These are phyloP conservation scores for Andrena dorsata DNA, from an alignment of 2,888 invertebrate species.

Conservation along the genomic window DNA sequence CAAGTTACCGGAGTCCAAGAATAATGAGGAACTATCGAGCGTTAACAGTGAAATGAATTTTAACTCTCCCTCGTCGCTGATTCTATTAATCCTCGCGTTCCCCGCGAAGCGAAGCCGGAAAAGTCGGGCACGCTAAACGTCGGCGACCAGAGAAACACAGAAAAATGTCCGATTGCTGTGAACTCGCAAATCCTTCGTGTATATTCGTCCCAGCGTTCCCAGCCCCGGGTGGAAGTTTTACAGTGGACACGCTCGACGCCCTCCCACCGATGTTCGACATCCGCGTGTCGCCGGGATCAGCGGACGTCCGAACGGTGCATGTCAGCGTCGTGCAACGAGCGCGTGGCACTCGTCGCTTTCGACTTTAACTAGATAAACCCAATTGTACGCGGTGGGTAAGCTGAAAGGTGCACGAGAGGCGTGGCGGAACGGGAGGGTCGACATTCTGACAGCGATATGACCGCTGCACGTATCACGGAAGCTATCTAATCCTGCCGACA, in stretches of 20 bases:
- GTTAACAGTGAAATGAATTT: too few species aligned
- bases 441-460: constrained; percentile 68
- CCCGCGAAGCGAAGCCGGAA: too few species aligned
- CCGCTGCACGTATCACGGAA: constrained; percentile 57
- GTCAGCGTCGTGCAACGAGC: constrained; percentile 32
- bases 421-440: constrained; percentile 68
- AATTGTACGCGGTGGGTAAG: constrained; percentile 77
- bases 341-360: constrained; percentile 60
- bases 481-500: constrained; percentile 41
- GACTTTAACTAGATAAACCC: constrained; percentile 73
- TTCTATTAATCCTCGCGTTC: too few species aligned
- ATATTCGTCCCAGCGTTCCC: not conserved
- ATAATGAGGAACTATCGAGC: not conserved
- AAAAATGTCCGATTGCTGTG: not conserved
- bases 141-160: not conserved
- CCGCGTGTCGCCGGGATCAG: constrained; percentile 45
- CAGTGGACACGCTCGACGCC: constrained; percentile 4
- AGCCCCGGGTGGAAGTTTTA: constrained; percentile 15
- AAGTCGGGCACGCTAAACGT: too few species aligned
- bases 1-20: not conserved
- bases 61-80: too few species aligned
- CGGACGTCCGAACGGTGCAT: constrained; percentile 34
- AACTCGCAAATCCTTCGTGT: not conserved
- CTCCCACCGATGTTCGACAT: constrained; percentile 19
- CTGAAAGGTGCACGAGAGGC: constrained; percentile 76